Evolutionary conservation across 2,797 vertebrate genomes (phyloP).

Genomic region (Phaenicophaeus curvirostris): DNA sequence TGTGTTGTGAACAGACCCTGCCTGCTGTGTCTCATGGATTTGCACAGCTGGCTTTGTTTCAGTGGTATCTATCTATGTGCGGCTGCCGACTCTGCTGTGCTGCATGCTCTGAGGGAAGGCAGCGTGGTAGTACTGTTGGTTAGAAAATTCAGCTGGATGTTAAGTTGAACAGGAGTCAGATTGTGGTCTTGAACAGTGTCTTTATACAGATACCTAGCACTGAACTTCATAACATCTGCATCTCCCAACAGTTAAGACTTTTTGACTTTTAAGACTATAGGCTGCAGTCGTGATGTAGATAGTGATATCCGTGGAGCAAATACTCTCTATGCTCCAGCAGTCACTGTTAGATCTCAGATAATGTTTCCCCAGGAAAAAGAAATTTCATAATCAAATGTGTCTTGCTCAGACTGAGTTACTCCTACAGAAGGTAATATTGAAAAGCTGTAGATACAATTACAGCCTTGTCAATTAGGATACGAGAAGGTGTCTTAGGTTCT

Average conservation of each 20-base stretch:
- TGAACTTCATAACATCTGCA: neutral
- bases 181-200: neutral
- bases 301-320: neutral
- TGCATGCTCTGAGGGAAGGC: neutral
- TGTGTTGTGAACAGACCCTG: neutral
- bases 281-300: neutral
- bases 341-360: neutral
- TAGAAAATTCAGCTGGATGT: neutral
- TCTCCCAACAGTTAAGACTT: neutral
- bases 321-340: neutral
- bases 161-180: neutral
- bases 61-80: fast-evolving
- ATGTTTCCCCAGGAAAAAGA: neutral
- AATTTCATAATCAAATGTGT: neutral
- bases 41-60: neutral
- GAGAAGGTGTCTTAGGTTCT: neutral
- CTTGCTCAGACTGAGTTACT: neutral
- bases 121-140: neutral
- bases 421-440: neutral
- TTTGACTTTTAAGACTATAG: neutral
- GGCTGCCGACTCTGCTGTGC: neutral
- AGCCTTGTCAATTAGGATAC: neutral
- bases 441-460: neutral
- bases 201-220: neutral
- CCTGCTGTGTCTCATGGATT: neutral